Evolutionary conservation across 2,888 invertebrate genomes (phyloP), one percentile per base, ranked within the genome.

Genomic region (Coenonympha glycerion): DNA sequence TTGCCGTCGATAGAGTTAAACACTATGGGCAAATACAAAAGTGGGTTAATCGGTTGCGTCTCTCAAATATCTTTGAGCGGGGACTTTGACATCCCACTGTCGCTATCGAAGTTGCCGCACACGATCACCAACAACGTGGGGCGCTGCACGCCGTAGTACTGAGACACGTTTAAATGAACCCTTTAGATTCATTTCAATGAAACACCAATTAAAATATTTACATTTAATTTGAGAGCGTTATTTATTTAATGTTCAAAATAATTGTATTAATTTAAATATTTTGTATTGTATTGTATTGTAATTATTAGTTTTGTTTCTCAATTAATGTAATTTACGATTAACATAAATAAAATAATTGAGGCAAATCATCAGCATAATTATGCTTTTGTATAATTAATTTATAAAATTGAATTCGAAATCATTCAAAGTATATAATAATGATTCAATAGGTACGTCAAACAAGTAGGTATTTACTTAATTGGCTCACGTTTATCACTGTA

Each of bases 11-110:
- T 93, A 68, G 90, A 91, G 59, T 88, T 90, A 67, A 91, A 90
- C 67, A 92, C 92, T 3, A 89, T 90, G 60, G 90, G 91, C 47
- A 91, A 91, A 74, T 95, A 94, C 78, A 87, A 88, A 46, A 90
- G 89, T 55, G 95, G 95, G 22, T 90, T 95, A 54, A 87, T 91
- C 31, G 96, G 96, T 26, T 96, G 96, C 80, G 91, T 96, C 64
- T 93, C 94, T 34, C 93, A 95, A 78, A 90, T 96, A 63, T 92
- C 93, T 1, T 84, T 96, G 42, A 93, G 93, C 60, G 92, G 93
- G 9, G 94, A 95, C 76, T 92, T 92, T 69, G 91, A 92, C 63
- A 90, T 96, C 39, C 91, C 91, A 9, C 88, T 93, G 33, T 91
- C 92, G 5, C 82, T 91, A 31, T 90, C 90, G 8, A 92, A 91